A percentile compares a stretch with the other conserved stretches of the same genome.
Evolutionary conservation across 2,797 vertebrate species (phyloP).

Genomic region (Oophaga sylvatica): DNA sequence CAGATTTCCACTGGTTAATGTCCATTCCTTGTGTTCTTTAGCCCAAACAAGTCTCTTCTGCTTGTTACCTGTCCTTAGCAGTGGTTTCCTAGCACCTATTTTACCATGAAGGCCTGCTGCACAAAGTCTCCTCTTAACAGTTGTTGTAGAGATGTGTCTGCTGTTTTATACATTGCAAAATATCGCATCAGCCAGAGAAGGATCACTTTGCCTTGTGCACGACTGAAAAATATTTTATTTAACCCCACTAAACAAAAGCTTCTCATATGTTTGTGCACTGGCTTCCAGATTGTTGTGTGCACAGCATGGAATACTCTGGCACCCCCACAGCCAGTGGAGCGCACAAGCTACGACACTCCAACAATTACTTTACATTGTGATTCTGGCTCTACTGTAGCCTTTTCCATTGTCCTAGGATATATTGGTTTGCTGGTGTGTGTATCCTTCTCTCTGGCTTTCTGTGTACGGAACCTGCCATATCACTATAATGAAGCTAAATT

Average conservation of each 20-base stretch:
- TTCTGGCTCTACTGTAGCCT: constrained; percentile 72
- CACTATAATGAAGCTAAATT: constrained; percentile 78
- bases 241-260: constrained; percentile 71
- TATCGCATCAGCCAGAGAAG: no score
- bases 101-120: no score
- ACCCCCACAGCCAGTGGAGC: constrained; percentile 70
- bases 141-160: no score
- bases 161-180: no score
- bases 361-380: constrained; percentile 73
- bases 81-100: no score
- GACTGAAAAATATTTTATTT: constrained; percentile 68
- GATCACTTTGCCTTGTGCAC: no score
- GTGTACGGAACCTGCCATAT: constrained; percentile 74
- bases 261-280: constrained; percentile 71
- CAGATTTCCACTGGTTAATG: no score
- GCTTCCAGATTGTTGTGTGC: constrained; percentile 73
- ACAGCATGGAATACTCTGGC: constrained; percentile 70
- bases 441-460: constrained; percentile 74
- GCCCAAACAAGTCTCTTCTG: no score
- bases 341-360: constrained; percentile 68
- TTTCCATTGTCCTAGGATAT: constrained; percentile 76
- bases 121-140: no score
- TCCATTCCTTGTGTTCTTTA: no score
- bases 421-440: constrained; percentile 74
- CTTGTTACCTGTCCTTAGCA: no score